These are phyloP conservation scores for Adineta ricciae DNA, from an alignment of 2,888 invertebrate genomes.

Conservation along the genomic window DNA sequence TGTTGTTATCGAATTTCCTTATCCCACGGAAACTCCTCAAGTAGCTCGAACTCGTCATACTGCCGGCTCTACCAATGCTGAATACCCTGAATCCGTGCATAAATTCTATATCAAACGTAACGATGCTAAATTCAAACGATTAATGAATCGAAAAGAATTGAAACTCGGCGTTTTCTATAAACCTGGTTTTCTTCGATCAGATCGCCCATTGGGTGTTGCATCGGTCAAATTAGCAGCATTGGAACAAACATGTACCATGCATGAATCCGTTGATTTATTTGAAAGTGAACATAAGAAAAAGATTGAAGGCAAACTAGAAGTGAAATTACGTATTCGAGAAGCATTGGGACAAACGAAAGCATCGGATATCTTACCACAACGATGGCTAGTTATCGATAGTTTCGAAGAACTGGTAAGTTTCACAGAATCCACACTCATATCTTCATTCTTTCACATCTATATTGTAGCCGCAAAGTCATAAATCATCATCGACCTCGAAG, in stretches of 20 bases:
- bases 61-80: background rate
- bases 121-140: conserved; percentile 68
- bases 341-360: conserved; percentile 62
- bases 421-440: background rate
- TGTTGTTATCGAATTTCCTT: conserved; percentile 82
- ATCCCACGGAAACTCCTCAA: conserved; percentile 56
- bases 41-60: background rate
- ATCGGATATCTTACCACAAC: conserved; percentile 61
- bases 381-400: conserved; percentile 73
- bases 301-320: conserved; percentile 78
- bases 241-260: conserved; percentile 63
- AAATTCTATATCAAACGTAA: conserved; percentile 68
- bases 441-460: background rate
- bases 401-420: background rate
- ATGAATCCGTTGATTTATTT: conserved; percentile 14
- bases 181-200: conserved; percentile 85
- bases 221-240: conserved; percentile 75
- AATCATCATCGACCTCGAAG: background rate
- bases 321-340: conserved; percentile 73
- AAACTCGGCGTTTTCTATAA: conserved; percentile 83
- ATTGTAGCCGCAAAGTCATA: background rate
- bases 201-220: conserved; percentile 70
- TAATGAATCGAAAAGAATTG: conserved; percentile 75
- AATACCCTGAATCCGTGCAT: background rate
- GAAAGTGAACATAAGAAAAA: conserved; percentile 61